Evolutionary conservation across 2,888 invertebrate species (phyloP).

Genomic region (Orthonychiurus folsomi): DNA sequence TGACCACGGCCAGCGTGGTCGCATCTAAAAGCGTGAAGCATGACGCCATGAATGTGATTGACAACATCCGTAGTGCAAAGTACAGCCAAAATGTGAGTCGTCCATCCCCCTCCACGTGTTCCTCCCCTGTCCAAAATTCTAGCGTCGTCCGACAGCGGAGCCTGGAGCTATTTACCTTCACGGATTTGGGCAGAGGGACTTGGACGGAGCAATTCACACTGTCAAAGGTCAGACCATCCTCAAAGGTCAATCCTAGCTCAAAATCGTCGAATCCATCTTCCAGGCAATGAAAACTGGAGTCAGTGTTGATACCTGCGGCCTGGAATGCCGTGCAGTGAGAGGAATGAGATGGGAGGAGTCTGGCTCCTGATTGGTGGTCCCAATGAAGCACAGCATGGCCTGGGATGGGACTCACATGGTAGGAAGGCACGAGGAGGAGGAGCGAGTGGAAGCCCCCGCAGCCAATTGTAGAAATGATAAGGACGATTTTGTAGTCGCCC

Average conservation of each 20-base stretch:
- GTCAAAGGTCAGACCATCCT: background rate
- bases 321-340: background rate
- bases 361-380: too few relatives aligned
- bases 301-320: too few relatives aligned
- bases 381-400: conserved; percentile 7
- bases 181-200: too few relatives aligned
- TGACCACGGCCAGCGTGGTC: conserved; percentile 74
- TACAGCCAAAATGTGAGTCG: conserved; percentile 64
- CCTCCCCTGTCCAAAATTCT: conserved; percentile 21
- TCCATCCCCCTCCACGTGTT: conserved; percentile 21
- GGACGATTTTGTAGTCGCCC: conserved; percentile 73
- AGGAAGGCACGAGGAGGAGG: conserved; percentile 61
- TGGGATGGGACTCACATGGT: conserved; percentile 54
- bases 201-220: background rate
- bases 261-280: background rate
- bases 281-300: background rate
- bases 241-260: background rate
- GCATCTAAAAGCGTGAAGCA: conserved; percentile 85
- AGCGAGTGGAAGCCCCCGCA: conserved; percentile 73
- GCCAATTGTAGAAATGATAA: conserved; percentile 65
- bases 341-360: background rate
- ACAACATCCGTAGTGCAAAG: conserved; percentile 66
- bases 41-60: conserved; percentile 70
- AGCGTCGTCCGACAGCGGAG: conserved; percentile 22
- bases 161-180: too few relatives aligned